Conservation (phyloP, 2,888 invertebrate species). For the Eupithecia subfuscata region DNA sequence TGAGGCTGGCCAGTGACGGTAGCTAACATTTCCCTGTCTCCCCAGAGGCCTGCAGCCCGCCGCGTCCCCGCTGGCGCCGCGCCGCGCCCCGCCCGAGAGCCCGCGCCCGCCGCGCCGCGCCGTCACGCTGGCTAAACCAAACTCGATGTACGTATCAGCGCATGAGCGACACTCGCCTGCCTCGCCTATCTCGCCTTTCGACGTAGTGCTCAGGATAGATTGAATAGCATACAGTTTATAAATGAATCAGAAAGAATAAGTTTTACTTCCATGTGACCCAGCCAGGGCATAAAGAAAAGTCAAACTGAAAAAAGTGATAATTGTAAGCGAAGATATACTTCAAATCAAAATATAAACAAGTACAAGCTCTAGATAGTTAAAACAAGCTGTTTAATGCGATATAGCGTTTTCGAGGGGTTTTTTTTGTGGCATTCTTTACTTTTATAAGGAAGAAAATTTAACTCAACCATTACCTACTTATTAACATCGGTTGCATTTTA, state of each 20-base stretch:
- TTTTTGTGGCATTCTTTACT: background rate
- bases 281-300: background rate
- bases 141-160: conserved; percentile 70
- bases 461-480: background rate
- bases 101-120: conserved; percentile 69
- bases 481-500: background rate
- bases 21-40: conserved; percentile 28
- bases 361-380: background rate
- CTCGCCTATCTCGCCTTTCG: conserved; percentile 33
- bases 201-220: conserved; percentile 43
- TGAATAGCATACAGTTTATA: conserved; percentile 13
- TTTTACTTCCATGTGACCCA: background rate
- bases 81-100: conserved; percentile 66
- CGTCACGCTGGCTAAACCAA: conserved; percentile 65
- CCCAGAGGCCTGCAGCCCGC: conserved; percentile 69
- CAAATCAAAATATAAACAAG: background rate
- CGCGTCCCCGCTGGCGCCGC: conserved; percentile 59
- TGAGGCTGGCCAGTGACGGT: conserved; percentile 44
- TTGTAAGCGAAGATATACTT: background rate
- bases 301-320: background rate
- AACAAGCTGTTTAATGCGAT: background rate
- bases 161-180: background rate
- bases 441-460: background rate
- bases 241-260: background rate
- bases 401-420: background rate